Conservation (phyloP, 2,888 invertebrate genomes). For the Cabera pusaria region DNA sequence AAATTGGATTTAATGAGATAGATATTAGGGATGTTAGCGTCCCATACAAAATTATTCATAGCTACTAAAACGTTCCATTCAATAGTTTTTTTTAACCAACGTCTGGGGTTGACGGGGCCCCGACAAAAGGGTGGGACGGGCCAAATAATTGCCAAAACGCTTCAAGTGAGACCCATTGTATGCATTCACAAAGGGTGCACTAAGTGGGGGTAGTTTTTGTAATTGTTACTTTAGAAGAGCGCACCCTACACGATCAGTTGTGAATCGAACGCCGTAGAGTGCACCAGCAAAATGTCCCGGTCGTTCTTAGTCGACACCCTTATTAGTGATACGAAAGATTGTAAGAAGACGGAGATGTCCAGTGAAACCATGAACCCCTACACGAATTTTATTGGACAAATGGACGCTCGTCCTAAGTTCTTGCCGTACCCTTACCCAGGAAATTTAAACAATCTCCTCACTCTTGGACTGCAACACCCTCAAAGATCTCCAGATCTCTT, state of each 20-base stretch:
- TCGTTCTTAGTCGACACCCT: slow-evolving; percentile 92
- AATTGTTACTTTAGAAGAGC: slow-evolving; percentile 72
- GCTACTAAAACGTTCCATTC: slow-evolving; percentile 79
- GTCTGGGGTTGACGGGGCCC: slow-evolving; percentile 75
- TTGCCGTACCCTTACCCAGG: slow-evolving; percentile 85
- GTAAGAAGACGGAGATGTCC: slow-evolving; percentile 59
- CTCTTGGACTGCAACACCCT: slow-evolving; percentile 84
- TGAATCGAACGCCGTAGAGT: slow-evolving; percentile 44
- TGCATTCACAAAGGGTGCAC: slow-evolving; percentile 78
- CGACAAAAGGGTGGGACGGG: slow-evolving; percentile 82
- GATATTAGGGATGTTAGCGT: slow-evolving; percentile 75
- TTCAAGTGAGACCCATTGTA: slow-evolving; percentile 79
- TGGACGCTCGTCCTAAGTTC: slow-evolving; percentile 72
- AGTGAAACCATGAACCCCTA: slow-evolving; percentile 69
- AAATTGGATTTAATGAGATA: slow-evolving; percentile 80
- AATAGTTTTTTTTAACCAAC: slow-evolving; percentile 65
- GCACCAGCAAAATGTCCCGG: slow-evolving; percentile 85
- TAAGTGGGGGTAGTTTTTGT: slow-evolving; percentile 83
- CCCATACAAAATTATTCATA: slow-evolving; percentile 82
- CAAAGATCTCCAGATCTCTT: slow-evolving; percentile 75
- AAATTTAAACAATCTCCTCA: slow-evolving; percentile 86
- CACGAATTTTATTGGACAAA: slow-evolving; percentile 58
- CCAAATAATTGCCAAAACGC: slow-evolving; percentile 82
- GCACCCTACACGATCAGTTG: slow-evolving; percentile 65
- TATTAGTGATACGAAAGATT: slow-evolving; percentile 85